Conservation (phyloP, 2,113 vertebrate genomes). For the Stomatorhinus ivindoensis region DNA sequence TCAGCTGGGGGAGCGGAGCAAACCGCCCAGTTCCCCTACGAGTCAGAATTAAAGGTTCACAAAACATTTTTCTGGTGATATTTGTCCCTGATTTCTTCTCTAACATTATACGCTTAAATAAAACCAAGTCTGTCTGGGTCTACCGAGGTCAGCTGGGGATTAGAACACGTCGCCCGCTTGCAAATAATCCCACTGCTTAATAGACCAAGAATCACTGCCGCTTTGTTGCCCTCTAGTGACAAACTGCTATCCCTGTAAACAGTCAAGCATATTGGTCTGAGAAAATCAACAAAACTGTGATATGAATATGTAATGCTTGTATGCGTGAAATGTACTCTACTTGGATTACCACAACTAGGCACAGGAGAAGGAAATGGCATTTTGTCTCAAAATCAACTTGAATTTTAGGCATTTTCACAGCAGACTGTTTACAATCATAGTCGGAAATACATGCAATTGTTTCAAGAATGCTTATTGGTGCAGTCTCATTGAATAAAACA, state of each 20-base stretch:
- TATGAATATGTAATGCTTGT: background rate
- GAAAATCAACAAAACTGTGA: background rate
- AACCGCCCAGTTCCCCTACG: background rate
- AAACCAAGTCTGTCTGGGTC: background rate
- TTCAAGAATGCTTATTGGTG: background rate
- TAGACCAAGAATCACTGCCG: background rate
- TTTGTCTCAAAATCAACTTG: background rate
- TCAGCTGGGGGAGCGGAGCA: background rate
- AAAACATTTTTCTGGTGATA: background rate
- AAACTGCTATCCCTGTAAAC: background rate
- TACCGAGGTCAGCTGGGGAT: background rate
- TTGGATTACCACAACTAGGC: background rate
- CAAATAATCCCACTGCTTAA: background rate
- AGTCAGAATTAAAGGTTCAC: background rate
- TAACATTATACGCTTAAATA: background rate
- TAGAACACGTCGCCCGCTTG: background rate
- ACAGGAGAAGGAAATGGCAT: background rate
- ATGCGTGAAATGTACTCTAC: background rate
- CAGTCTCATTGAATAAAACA: background rate
- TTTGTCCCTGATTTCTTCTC: background rate
- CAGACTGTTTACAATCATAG: background rate
- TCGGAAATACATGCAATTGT: background rate
- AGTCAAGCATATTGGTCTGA: background rate
- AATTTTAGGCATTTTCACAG: background rate
- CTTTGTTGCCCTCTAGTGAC: conserved; percentile 2